Conservation (phyloP, 2,113 vertebrate species). For the Turdus rufiventris region DNA sequence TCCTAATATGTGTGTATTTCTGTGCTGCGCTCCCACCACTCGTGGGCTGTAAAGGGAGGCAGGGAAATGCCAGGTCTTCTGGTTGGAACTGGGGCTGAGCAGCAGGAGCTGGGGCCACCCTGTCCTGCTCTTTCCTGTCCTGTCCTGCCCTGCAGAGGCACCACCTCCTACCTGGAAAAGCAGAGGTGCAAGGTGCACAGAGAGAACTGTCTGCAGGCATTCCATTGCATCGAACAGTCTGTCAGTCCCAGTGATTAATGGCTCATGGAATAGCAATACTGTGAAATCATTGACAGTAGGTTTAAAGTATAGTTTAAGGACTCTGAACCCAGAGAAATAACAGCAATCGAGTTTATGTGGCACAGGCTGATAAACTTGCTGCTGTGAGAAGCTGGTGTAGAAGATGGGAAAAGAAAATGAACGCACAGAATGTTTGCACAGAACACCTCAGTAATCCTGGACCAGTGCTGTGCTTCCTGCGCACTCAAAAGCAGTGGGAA, state of each 20-base stretch:
- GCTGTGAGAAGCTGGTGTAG: neutral
- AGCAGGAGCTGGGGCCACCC: neutral
- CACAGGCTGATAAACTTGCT: neutral
- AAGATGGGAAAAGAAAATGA: neutral
- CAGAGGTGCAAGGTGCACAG: neutral
- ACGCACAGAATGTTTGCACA: neutral
- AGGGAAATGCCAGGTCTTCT: neutral
- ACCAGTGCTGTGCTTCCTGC: neutral
- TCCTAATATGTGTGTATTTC: neutral
- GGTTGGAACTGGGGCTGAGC: neutral
- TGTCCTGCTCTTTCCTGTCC: neutral
- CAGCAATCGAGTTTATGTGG: neutral
- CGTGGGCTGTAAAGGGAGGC: neutral
- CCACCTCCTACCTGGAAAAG: neutral
- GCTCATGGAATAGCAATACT: neutral
- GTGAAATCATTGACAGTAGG: neutral
- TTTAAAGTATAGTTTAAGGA: conserved; percentile 10
- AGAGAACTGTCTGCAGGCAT: neutral
- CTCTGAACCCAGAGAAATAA: neutral
- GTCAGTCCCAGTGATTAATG: neutral
- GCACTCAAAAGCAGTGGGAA: neutral
- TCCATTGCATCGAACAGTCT: neutral
- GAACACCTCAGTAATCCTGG: neutral
- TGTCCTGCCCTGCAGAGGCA: neutral
- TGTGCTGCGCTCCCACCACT: neutral